These are phyloP conservation scores for Delphinus delphis DNA, from an alignment of 2,113 vertebrate species.

Conservation along the genomic window DNA sequence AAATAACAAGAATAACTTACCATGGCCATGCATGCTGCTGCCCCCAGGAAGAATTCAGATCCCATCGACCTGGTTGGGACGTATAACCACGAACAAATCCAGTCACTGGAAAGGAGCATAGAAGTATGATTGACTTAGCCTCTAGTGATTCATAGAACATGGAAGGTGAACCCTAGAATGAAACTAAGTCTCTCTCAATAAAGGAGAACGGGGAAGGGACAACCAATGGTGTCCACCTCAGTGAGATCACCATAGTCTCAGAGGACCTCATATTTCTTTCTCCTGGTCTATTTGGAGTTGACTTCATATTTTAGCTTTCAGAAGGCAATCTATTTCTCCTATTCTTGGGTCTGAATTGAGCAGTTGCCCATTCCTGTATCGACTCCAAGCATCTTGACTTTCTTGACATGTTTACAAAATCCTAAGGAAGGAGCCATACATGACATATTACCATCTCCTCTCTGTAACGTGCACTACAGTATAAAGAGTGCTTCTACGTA, in stretches of 20 bases:
- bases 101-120: neutral
- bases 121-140: neutral
- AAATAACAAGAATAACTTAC: neutral
- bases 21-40: neutral
- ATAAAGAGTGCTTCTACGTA: fast-evolving
- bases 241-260: neutral
- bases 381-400: neutral
- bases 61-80: neutral
- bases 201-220: neutral
- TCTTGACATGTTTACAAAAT: neutral
- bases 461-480: neutral
- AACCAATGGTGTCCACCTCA: too few species aligned
- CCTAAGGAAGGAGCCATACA: neutral
- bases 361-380: neutral
- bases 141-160: neutral
- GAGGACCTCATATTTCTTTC: neutral
- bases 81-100: neutral
- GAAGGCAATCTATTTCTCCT: neutral
- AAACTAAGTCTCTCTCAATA: too few species aligned
- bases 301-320: neutral
- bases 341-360: neutral
- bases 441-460: neutral
- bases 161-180: too few species aligned
- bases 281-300: neutral
- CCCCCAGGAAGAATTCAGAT: neutral